Conservation (phyloP, 2,888 invertebrate genomes). For the Macrosiphum euphorbiae region DNA sequence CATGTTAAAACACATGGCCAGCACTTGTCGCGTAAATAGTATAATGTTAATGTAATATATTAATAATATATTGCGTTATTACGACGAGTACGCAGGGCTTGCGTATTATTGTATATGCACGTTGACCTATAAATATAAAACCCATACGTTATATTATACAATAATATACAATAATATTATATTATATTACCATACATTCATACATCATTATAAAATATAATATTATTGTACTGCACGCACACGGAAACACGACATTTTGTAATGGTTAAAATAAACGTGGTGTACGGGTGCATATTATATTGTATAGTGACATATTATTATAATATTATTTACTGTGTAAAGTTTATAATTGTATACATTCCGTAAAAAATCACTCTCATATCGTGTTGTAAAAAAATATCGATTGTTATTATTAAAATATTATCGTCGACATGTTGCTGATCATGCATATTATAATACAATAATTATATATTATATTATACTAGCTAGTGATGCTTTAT, state of each 20-base stretch:
- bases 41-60: neutral
- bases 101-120: neutral
- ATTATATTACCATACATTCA: neutral
- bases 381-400: neutral
- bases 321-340: neutral
- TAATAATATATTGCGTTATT: slow-evolving; percentile 18
- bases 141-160: neutral
- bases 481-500: neutral
- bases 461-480: neutral
- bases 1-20: slow-evolving; percentile 61
- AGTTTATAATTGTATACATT: slow-evolving; percentile 2
- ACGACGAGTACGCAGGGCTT: neutral
- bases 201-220: neutral
- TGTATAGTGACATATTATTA: neutral
- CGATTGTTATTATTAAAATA: neutral
- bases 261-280: neutral
- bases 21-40: slow-evolving; percentile 43
- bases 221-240: neutral
- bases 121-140: slow-evolving; percentile 35
- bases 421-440: neutral
- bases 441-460: neutral
- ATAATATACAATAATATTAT: neutral
- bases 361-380: neutral
- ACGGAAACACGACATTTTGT: slow-evolving; percentile 2
- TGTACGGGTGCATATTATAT: neutral